Percentiles rank a stretch among this genome's conserved stretches.
Conservation (phyloP, 1,140 invertebrate genomes). For the Chelonus insularis region DNA sequence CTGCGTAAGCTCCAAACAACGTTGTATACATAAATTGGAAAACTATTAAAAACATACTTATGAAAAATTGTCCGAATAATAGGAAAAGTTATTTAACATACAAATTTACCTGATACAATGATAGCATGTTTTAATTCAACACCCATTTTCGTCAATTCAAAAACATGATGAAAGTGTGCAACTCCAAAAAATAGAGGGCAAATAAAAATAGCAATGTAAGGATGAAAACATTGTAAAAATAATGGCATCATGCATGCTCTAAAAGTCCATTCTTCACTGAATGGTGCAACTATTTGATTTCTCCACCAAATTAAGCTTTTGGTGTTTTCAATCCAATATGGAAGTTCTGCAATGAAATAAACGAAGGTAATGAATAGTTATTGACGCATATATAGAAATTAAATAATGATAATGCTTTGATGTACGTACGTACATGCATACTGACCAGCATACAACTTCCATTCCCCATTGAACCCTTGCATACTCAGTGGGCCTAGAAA, state of each 20-base stretch:
- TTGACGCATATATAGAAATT: too few relatives aligned
- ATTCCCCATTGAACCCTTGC: conserved; percentile 70
- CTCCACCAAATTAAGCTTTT: conserved; percentile 83
- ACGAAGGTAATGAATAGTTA: conserved; percentile 26
- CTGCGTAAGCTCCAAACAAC: conserved; percentile 91
- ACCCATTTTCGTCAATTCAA: conserved; percentile 76
- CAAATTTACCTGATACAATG: conserved; percentile 69
- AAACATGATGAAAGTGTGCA: conserved; percentile 90
- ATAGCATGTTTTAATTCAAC: conserved; percentile 69
- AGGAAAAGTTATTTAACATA: conserved; percentile 26
- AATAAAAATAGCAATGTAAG: conserved; percentile 76
- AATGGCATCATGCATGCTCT: conserved; percentile 92
- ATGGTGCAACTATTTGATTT: conserved; percentile 87
- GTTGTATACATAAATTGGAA: conserved; percentile 92
- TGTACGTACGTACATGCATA: conserved; percentile 30
- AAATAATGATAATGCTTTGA: conserved; percentile 5
- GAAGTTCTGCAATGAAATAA: conserved; percentile 64
- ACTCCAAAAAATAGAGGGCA: conserved; percentile 92
- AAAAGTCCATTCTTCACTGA: conserved; percentile 94
- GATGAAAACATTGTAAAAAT: conserved; percentile 80
- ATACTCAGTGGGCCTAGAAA: conserved; percentile 83
- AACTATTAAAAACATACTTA: conserved; percentile 58
- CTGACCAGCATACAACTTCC: conserved; percentile 71
- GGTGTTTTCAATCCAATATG: conserved; percentile 73
- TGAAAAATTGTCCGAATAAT: not conserved